Evolutionary conservation across 2,888 invertebrate genomes (phyloP), one percentile per base, ranked within the genome.

Genomic region (Masnerella sp.): DNA sequence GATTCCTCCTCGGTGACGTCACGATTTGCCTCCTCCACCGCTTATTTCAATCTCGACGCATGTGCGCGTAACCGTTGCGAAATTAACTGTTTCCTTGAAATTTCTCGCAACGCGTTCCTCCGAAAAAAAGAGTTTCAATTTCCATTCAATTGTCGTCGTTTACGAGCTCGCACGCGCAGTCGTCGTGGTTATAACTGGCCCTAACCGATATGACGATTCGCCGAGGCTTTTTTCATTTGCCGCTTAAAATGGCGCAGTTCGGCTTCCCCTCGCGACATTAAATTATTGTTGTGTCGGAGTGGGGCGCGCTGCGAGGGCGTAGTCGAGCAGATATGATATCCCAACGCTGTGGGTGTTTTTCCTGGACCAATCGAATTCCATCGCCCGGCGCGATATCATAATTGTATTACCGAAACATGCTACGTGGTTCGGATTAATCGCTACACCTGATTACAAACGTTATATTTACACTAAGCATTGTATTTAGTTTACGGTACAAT

Each of bases 311-410:
- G 78, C 79, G 80, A 79, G 83, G 85, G 84, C 84, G 85, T 82
- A 84, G 78, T 82, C 76, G 73, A 52, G 73, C 74, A 84, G 83
- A 84, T 85, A 85, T 85, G 82, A 85, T 85, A 84, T 84, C 83
- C 80, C 74, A 67, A 17, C 49, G 59, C 71, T 75, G 76, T 75
- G 76, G 81, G 75, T 76, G 77, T 77, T 56, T 56, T 52, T 36
- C 38, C 18, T 65, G 65, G 65, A 51, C 73, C 72, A 83, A 84
- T 84, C 74, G 79, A 78, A 76, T 68, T 67, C 45, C 78, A 70
- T 69, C 72, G 18, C 45, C 45, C 49, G 68, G 51, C 70, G 74
- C 20, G 74, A 59, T 77, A 81, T 70, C 77, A 54, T 51, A 52
- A 49, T 61, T 30, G 28, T 59, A 25, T 12, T 32, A 18, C 2